These are phyloP conservation scores for Isaurus tuberculatus DNA, from an alignment of 92 coral and sea anemone species.

Conservation along the genomic window DNA sequence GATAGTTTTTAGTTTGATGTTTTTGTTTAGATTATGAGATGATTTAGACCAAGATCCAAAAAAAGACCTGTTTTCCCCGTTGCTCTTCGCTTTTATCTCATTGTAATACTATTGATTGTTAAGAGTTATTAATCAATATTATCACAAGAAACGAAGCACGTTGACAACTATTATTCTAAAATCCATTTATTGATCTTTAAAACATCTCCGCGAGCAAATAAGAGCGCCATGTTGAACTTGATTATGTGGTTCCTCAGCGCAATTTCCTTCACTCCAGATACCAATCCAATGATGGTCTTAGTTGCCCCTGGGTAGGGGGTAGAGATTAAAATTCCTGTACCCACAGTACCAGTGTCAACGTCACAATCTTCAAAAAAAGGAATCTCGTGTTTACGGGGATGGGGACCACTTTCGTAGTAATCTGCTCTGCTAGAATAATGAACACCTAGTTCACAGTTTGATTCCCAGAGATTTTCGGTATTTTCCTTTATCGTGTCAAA, in stretches of 20 bases:
- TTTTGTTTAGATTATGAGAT: no score
- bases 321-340: constrained; percentile 24
- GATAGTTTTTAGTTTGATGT: background rate
- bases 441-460: constrained; percentile 26
- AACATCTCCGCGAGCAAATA: constrained; percentile 11
- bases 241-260: background rate
- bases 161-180: background rate
- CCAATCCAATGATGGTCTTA: constrained; percentile 19
- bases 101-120: no score
- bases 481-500: background rate
- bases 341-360: constrained; percentile 31
- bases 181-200: constrained; percentile 30
- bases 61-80: no score
- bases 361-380: constrained; percentile 27
- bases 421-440: constrained; percentile 4
- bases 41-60: no score
- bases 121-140: no score
- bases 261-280: constrained; percentile 5
- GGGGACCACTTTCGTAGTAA: constrained; percentile 28
- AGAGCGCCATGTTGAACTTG: constrained; percentile 27
- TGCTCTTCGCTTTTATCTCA: no score
- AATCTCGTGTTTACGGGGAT: constrained; percentile 43
- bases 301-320: background rate
- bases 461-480: constrained; percentile 11
- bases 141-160: background rate